Conservation (phyloP, 1,140 invertebrate species). For the Drosophila repleta region DNA sequence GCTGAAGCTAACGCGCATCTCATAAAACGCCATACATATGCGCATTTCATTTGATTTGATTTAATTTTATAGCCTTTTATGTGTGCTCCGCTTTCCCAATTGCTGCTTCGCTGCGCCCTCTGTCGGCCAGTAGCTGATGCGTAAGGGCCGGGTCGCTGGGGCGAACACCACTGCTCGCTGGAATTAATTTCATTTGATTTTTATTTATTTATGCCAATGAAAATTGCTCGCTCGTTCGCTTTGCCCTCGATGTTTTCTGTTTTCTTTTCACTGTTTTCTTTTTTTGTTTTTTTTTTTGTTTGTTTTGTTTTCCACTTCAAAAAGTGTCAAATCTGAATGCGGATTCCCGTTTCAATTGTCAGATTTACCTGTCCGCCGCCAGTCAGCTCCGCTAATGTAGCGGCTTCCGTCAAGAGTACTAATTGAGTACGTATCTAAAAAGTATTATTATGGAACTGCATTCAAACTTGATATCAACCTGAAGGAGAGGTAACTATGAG, state of each 20-base stretch:
- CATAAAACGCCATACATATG: slow-evolving; percentile 72
- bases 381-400: too few relatives aligned
- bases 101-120: slow-evolving; percentile 45
- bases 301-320: neutral
- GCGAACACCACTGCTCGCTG: slow-evolving; percentile 10
- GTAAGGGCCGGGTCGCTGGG: slow-evolving; percentile 5
- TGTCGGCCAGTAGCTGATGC: slow-evolving; percentile 35
- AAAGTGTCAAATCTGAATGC: neutral
- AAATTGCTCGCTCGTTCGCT: slow-evolving; percentile 34
- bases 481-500: too few relatives aligned
- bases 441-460: too few relatives aligned
- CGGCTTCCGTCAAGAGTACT: too few relatives aligned
- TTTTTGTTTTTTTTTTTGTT: too few relatives aligned
- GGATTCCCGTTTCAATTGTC: neutral
- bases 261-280: neutral
- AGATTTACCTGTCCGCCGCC: neutral
- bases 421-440: too few relatives aligned
- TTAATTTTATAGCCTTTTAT: slow-evolving; percentile 78
- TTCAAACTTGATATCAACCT: too few relatives aligned
- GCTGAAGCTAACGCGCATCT: slow-evolving; percentile 31
- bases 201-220: slow-evolving; percentile 75
- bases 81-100: slow-evolving; percentile 26
- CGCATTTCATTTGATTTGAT: slow-evolving; percentile 79
- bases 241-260: slow-evolving; percentile 2
- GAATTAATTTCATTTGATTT: slow-evolving; percentile 80